Percentiles rank a stretch among this genome's conserved stretches.
These are phyloP conservation scores for Cremastinae sp. DNA, from an alignment of 2,888 invertebrate genomes.

Conservation along the genomic window DNA sequence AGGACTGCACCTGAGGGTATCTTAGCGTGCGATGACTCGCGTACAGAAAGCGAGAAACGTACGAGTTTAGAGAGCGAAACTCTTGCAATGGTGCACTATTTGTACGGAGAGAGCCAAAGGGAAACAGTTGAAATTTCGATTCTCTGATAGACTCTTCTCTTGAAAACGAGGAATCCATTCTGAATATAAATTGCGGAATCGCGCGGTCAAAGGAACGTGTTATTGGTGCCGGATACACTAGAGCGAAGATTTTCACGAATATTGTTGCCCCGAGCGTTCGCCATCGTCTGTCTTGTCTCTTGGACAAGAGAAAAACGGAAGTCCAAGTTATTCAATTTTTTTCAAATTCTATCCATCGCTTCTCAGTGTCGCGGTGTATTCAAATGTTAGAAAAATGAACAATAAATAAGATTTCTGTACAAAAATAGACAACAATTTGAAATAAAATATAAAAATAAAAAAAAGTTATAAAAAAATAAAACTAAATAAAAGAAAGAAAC, in stretches of 20 bases:
- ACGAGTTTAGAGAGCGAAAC: conserved; percentile 33
- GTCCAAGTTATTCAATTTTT: not conserved
- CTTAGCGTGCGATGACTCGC: conserved; percentile 15
- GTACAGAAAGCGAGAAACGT: conserved; percentile 15
- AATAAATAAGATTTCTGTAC: too few relatives aligned
- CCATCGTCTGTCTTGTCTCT: not conserved
- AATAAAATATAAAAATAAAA: too few relatives aligned
- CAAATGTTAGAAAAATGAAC: too few relatives aligned
- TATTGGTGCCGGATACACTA: conserved; percentile 1
- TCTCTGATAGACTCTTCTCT: conserved; percentile 28
- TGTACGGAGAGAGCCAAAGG: conserved; percentile 4
- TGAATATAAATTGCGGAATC: conserved; percentile 44
- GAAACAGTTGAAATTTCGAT: conserved; percentile 42
- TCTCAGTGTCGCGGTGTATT: too few relatives aligned
- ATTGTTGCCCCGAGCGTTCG: conserved; percentile 10
- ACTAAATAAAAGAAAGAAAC: too few relatives aligned
- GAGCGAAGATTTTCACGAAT: conserved; percentile 26
- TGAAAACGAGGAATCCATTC: conserved; percentile 12
- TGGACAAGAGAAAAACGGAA: not conserved
- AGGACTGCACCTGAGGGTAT: conserved; percentile 36
- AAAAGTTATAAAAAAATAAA: too few relatives aligned
- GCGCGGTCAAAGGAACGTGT: conserved; percentile 14
- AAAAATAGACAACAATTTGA: too few relatives aligned
- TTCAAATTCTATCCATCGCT: too few relatives aligned
- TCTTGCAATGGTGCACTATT: conserved; percentile 19